A percentile compares a stretch with the other conserved stretches of the same genome.
Evolutionary conservation across 1,140 invertebrate species (phyloP).

Genomic region (Meloidogyne exigua): DNA sequence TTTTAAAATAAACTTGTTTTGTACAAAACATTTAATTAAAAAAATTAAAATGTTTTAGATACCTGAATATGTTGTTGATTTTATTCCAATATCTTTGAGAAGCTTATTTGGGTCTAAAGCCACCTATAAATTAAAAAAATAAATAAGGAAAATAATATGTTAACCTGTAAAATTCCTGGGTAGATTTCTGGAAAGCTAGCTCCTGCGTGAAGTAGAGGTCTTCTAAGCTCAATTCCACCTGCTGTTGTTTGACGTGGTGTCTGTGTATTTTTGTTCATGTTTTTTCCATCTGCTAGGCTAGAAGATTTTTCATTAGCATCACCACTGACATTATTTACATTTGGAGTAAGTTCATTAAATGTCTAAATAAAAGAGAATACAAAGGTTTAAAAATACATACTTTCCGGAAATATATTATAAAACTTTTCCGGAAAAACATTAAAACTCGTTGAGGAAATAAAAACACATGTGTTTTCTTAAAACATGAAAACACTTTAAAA

Average conservation of each 20-base stretch:
- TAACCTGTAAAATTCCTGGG: conserved; percentile 23
- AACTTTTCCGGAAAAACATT: neutral
- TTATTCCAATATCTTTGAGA: neutral
- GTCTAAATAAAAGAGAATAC: too few relatives aligned
- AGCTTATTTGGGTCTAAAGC: conserved; percentile 21
- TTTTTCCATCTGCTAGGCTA: neutral
- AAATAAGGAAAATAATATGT: neutral
- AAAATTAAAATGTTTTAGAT: neutral
- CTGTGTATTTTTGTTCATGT: neutral
- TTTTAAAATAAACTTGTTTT: too few relatives aligned
- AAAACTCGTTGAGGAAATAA: too few relatives aligned
- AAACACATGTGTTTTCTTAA: too few relatives aligned
- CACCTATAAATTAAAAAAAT: neutral
- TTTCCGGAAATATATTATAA: too few relatives aligned
- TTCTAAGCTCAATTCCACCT: neutral
- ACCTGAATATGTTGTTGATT: neutral
- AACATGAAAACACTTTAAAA: too few relatives aligned
- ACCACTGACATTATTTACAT: neutral
- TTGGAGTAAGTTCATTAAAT: neutral
- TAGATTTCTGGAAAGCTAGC: conserved; percentile 24
- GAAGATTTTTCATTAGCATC: neutral
- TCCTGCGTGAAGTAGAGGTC: conserved; percentile 13
- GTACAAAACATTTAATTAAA: too few relatives aligned
- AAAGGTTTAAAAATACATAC: too few relatives aligned
- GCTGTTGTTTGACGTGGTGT: neutral